Base-by-base conservation (phyloP, 1,140 invertebrate genomes). In the Zaprionus inermis region DNA sequence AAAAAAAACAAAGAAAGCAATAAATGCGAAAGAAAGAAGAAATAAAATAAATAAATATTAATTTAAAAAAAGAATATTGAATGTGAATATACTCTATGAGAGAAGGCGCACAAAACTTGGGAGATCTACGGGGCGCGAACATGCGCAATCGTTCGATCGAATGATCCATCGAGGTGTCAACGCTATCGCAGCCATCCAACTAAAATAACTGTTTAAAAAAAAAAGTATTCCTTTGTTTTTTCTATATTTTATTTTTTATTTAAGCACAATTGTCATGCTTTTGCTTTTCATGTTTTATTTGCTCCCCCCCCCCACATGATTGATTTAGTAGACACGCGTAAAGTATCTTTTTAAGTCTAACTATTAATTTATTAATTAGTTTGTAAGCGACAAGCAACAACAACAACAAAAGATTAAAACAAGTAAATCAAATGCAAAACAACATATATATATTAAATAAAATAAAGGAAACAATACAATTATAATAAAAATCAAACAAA, bases 291-390 rank as follows among this genome's bases (percentile, higher is more conserved):
- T 82, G 77, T 88, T 88, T 83, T 73, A 71, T 69, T 60, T 67
- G 54, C 54, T 67, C 36, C 59, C 60, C 64, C 76, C 54, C 59
- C 44, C 63, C 56, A 58, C 72, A 75, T 90, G 68, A 84, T 79
- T 84, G 65, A 89, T 74, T 85, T 84, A 64, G 80, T 49, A 49
- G 44, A 49, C 44, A 80, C 74, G 51, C 72, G 66, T 81, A 89
- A 84, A 84, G 85, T 58, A 55, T 61, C 54, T 74, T 68, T 84
- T 73, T 89, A 89, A 89, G 84, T 76, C 59, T 89, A 89, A 89
- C 72, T 90, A 89, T 85, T 89, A 90, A 89, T 89, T 89, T 89
- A 89, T 89, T 89, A 89, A 89, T 89, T 89, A 89, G 84, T 89
- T 89, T 55, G 84, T 89, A 89, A 89, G 85, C 41, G 61, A 73